Percentiles rank a stretch among this genome's conserved stretches.
Evolutionary conservation across 30 jellyfish, hydroid and myxozoan genomes (phyloP).

Genomic region (Pseudorhiza aurosa): DNA sequence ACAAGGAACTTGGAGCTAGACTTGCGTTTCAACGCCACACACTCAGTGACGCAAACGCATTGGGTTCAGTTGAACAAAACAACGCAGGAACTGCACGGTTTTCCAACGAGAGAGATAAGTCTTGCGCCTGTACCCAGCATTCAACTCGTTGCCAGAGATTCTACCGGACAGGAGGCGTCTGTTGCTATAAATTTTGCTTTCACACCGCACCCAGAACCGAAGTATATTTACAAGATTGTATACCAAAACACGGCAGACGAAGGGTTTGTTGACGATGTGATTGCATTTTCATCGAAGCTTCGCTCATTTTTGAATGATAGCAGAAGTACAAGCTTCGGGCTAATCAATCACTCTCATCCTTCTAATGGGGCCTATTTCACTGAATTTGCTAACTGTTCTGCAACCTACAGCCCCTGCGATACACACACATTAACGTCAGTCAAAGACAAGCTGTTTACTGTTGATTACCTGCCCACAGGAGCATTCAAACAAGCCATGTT

Average conservation of each 20-base stretch:
- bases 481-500: constrained; percentile 44
- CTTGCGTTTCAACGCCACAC: not conserved
- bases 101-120: constrained; percentile 43
- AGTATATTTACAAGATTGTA: constrained; percentile 23
- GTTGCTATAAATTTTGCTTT: constrained; percentile 32
- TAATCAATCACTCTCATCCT: not conserved
- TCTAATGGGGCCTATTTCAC: not conserved
- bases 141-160: constrained; percentile 66
- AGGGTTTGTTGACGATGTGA: not conserved
- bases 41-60: not conserved
- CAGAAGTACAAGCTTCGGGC: constrained; percentile 38
- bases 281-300: constrained; percentile 8
- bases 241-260: not conserved
- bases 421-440: constrained; percentile 20
- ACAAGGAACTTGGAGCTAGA: constrained; percentile 60
- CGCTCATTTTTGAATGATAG: constrained; percentile 3
- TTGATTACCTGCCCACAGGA: constrained; percentile 23
- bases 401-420: constrained; percentile 80
- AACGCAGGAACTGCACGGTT: constrained; percentile 60
- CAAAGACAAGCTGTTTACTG: constrained; percentile 24
- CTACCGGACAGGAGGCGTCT: constrained; percentile 62
- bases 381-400: constrained; percentile 79
- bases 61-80: constrained; percentile 82
- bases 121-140: not conserved
- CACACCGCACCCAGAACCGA: constrained; percentile 48